phyloP scores from a whole-genome alignment of 2,113 vertebrate species.

The Fukomys damarensis region DNA sequence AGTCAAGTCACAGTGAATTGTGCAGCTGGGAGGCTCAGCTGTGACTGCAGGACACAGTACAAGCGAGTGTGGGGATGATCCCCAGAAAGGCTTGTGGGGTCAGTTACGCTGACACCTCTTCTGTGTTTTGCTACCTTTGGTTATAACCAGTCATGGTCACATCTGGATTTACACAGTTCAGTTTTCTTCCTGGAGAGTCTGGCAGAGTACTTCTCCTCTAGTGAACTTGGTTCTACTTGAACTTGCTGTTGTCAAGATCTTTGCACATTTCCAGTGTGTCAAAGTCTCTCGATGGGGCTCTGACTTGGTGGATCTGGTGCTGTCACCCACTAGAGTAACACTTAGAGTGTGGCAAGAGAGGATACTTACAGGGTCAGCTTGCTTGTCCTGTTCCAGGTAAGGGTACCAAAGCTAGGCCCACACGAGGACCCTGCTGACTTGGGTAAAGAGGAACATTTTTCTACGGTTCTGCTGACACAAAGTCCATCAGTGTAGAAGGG shows the following conservation, averaged over 20 bases:
- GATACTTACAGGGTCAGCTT: neutral
- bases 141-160: no score
- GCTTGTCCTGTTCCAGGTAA: neutral
- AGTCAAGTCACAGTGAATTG: neutral
- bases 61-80: neutral
- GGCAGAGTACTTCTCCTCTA: neutral
- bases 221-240: neutral
- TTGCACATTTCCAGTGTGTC: neutral
- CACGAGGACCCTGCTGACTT: fast-evolving
- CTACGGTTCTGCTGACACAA: neutral
- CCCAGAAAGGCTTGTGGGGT: fast-evolving
- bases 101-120: neutral
- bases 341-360: neutral
- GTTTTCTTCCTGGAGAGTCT: neutral
- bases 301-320: neutral
- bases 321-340: fast-evolving
- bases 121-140: neutral
- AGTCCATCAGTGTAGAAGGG: neutral
- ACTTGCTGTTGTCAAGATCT: neutral
- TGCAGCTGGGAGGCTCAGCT: neutral
- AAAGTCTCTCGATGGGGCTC: neutral
- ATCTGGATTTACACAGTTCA: neutral
- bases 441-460: neutral
- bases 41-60: fast-evolving
- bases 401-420: no score